Percentiles rank a stretch among this genome's conserved stretches.
Conservation (phyloP, 2,888 invertebrate species). For the Hipparchia sbordonii region DNA sequence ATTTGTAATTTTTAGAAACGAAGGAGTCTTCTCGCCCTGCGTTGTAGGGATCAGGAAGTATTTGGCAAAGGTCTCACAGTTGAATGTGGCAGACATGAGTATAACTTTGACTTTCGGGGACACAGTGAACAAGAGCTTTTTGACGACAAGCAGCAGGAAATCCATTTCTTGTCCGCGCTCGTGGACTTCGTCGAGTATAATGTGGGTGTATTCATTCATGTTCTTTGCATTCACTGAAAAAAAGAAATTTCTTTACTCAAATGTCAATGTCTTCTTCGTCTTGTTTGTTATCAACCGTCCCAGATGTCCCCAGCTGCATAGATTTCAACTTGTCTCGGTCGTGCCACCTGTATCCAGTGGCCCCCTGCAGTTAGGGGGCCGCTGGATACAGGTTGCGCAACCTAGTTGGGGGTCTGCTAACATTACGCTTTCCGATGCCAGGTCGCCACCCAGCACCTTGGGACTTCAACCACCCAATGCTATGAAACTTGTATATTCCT, state of each 20-base stretch:
- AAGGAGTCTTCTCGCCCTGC: slow-evolving; percentile 58
- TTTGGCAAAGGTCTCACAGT: slow-evolving; percentile 86
- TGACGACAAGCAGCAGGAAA: slow-evolving; percentile 91
- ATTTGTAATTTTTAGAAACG: slow-evolving; percentile 72
- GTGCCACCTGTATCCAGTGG: no score
- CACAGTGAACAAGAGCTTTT: slow-evolving; percentile 86
- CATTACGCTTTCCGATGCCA: no score
- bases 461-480: no score
- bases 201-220: slow-evolving; percentile 91
- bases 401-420: no score
- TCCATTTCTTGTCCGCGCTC: slow-evolving; percentile 97
- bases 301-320: no score
- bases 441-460: no score
- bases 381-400: no score
- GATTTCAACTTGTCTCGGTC: no score
- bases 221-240: slow-evolving; percentile 84
- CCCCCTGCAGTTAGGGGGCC: no score
- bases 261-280: not conserved
- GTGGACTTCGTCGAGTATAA: slow-evolving; percentile 96
- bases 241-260: not conserved
- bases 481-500: no score
- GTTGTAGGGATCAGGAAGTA: slow-evolving; percentile 82
- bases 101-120: slow-evolving; percentile 76
- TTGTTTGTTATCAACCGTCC: no score
- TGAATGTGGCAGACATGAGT: slow-evolving; percentile 97